A percentile compares a stretch with the other conserved stretches of the same genome.
These are phyloP conservation scores for Otolemur crassicaudatus DNA, from an alignment of 2,797 vertebrate genomes.

Conservation along the genomic window DNA sequence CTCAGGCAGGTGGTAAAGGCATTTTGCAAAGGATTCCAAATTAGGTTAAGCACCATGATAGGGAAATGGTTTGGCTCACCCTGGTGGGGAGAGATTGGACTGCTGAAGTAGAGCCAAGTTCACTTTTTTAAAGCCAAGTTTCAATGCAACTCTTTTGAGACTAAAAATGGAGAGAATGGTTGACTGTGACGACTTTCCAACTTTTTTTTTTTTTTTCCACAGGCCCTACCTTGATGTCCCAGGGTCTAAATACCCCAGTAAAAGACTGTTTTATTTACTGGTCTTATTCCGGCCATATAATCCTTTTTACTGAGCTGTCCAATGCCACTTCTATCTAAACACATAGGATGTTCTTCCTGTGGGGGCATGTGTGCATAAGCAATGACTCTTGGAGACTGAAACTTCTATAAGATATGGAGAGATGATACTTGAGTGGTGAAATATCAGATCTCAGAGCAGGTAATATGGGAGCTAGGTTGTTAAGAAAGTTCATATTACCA, in stretches of 20 bases:
- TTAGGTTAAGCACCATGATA: constrained; percentile 81
- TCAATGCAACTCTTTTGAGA: neutral
- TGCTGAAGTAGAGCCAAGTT: constrained; percentile 70
- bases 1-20: constrained; percentile 81
- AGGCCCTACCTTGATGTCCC: neutral
- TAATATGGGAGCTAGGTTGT: neutral
- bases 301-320: neutral
- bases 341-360: neutral
- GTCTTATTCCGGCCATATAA: neutral
- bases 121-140: constrained; percentile 62
- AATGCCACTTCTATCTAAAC: neutral
- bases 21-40: constrained; percentile 78
- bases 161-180: constrained; percentile 29
- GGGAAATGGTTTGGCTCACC: constrained; percentile 60
- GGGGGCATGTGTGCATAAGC: neutral
- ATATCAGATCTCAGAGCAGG: neutral
- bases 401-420: neutral
- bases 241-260: neutral
- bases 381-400: neutral
- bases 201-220: neutral
- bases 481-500: neutral
- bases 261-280: neutral
- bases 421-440: neutral
- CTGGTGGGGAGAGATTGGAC: constrained; percentile 56
- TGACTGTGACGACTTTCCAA: constrained; percentile 6